Evolutionary conservation across 2,113 vertebrate genomes (phyloP), one percentile per base, ranked within the genome.

Genomic region (Cervus canadensis): DNA sequence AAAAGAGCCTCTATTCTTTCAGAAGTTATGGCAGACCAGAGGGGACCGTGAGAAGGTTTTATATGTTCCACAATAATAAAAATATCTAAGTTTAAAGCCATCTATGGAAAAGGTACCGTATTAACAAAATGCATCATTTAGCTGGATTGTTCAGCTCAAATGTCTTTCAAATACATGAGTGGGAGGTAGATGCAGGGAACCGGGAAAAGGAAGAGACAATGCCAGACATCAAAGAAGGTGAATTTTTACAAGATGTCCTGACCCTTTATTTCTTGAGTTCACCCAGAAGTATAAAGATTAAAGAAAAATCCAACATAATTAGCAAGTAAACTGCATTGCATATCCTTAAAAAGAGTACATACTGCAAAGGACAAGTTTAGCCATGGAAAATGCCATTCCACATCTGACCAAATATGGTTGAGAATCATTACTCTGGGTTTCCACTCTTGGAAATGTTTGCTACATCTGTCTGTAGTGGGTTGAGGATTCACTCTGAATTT

Each of bases 401-500:
- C 79, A 78, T 83, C 89, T 87, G 28, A 91, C 87, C 94, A 98
- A 95, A 97, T 94, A 97, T 19, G 57, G 95, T 78, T 30, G 84
- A 67, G 88, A 36, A 89, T 91, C 88, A 45, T 25, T 28, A 92
- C 43, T 76, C 88, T 93, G 45, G 7, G 30, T 85, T 88, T 95
- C 81, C 64, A 57, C 23, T 78, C 59, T 33, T 71, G 56, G 85
- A 92, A 90, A 76, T 86, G 33, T 91, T 93, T 81, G 43, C 81
- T 95, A 33, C 57, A 57, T 64, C 45, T 92, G 57, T 78, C 85
- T 95, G n/a, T n/a, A 30, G 21, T 43, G 59, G 13, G 43, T n/a
- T 79, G 25, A 85, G 17, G 54, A 30, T 81, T 95, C 19, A 33
- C n/a, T 91, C 54, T 86, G 71, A 85, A 74, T 76, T 86, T 89